These are phyloP conservation scores for Rhadina sibilatrix DNA, from an alignment of 2,113 vertebrate genomes.

Conservation along the genomic window DNA sequence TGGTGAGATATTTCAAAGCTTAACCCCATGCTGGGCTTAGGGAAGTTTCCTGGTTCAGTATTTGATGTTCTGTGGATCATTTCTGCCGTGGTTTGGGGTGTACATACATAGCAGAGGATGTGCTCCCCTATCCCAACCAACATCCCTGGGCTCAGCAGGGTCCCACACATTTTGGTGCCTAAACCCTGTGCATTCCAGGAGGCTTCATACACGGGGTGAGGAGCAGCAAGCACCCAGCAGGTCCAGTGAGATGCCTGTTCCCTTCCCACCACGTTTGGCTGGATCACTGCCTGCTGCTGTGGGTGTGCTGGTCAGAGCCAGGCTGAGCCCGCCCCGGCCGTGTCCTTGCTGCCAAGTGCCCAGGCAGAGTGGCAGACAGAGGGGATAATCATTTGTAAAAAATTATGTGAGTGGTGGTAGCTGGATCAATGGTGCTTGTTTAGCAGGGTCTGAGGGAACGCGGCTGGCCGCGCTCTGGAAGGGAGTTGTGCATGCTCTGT, in stretches of 20 bases:
- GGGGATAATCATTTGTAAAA: background rate
- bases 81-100: background rate
- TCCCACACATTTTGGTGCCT: background rate
- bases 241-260: accelerated
- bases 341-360: background rate
- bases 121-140: accelerated
- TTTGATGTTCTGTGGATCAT: background rate
- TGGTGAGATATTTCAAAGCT: background rate
- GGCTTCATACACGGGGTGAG: accelerated
- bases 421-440: background rate
- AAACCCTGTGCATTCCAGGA: background rate
- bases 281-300: accelerated
- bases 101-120: accelerated
- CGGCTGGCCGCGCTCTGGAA: background rate
- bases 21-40: conserved; percentile 2
- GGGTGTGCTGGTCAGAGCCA: background rate
- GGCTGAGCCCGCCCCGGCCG: accelerated
- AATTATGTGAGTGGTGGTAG: background rate
- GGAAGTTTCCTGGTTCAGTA: background rate
- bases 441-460: background rate
- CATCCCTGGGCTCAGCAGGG: background rate
- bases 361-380: background rate
- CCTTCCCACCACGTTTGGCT: background rate
- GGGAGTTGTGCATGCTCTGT: background rate
- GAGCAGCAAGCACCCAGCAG: accelerated